A percentile compares a stretch with the other conserved stretches of the same genome.
Conservation (phyloP, 2,888 invertebrate genomes). For the Phyto melanocephala region DNA sequence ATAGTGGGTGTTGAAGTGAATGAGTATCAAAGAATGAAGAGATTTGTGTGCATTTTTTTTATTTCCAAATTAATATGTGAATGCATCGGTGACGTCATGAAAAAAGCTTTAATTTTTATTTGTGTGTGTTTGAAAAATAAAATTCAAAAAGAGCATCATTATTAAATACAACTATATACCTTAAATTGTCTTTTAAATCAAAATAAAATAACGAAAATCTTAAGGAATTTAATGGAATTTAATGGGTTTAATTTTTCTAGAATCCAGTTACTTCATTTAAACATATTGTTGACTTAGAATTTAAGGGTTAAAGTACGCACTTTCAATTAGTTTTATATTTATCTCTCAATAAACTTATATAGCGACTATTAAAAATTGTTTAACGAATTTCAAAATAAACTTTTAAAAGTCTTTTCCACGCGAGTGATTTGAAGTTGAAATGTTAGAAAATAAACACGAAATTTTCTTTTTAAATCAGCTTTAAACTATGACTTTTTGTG, state of each 20-base stretch:
- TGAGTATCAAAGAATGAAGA: neutral
- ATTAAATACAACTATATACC: conserved; percentile 42
- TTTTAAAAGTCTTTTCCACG: too few relatives aligned
- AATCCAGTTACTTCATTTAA: too few relatives aligned
- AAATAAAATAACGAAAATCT: neutral
- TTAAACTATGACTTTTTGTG: too few relatives aligned
- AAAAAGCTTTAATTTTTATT: conserved; percentile 57
- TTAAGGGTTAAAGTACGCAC: too few relatives aligned
- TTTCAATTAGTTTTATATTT: too few relatives aligned
- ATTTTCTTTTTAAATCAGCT: too few relatives aligned
- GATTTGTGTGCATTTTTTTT: neutral
- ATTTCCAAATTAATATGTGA: conserved; percentile 46
- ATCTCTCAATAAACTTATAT: too few relatives aligned
- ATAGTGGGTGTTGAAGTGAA: conserved; percentile 45
- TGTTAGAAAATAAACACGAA: too few relatives aligned
- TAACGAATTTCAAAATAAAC: too few relatives aligned
- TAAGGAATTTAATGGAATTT: neutral
- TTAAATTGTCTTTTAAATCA: conserved; percentile 4
- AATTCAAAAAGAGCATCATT: conserved; percentile 39
- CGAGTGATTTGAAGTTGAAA: too few relatives aligned
- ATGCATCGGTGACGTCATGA: conserved; percentile 66
- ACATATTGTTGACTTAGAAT: too few relatives aligned
- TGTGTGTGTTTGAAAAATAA: neutral
- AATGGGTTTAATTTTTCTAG: neutral
- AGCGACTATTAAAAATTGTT: too few relatives aligned